Percentiles rank a stretch among this genome's conserved stretches.
Conservation (phyloP, 2,888 invertebrate species). For the Melanargia galathea region DNA sequence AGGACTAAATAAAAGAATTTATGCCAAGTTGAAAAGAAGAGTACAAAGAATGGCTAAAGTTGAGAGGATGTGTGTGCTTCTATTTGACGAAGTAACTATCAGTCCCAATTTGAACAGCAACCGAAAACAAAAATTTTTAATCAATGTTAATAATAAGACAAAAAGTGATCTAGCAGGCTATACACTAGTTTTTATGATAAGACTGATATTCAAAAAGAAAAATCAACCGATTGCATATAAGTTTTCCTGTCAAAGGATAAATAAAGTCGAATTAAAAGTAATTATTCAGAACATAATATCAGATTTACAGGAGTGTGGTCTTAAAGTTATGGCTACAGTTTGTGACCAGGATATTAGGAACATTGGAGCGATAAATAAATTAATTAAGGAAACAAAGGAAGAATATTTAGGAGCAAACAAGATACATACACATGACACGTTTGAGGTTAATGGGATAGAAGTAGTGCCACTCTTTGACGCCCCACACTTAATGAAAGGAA, state of each 20-base stretch:
- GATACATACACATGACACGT: not conserved
- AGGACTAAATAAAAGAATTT: not conserved
- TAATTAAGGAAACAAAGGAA: not conserved
- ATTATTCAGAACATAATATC: not conserved
- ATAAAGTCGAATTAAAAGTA: not conserved
- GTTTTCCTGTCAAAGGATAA: not conserved
- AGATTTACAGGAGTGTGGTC: not conserved
- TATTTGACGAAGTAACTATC: conserved; percentile 3
- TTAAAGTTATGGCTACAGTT: not conserved
- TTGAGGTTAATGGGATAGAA: not conserved
- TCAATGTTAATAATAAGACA: not conserved
- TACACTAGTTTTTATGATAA: conserved; percentile 4
- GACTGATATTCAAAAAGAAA: not conserved
- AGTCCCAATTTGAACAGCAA: not conserved
- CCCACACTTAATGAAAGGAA: not conserved
- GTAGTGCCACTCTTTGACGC: not conserved
- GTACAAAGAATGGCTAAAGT: not conserved
- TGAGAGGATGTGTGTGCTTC: conserved; percentile 4
- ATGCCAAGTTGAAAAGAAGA: not conserved
- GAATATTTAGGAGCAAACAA: not conserved
- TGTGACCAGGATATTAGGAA: not conserved
- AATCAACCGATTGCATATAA: conserved; percentile 6
- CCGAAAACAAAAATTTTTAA: not conserved
- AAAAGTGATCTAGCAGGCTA: not conserved
- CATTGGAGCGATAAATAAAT: not conserved